phyloP scores from a whole-genome alignment of 2,113 vertebrate genomes.

The Triplophysa rosa region DNA sequence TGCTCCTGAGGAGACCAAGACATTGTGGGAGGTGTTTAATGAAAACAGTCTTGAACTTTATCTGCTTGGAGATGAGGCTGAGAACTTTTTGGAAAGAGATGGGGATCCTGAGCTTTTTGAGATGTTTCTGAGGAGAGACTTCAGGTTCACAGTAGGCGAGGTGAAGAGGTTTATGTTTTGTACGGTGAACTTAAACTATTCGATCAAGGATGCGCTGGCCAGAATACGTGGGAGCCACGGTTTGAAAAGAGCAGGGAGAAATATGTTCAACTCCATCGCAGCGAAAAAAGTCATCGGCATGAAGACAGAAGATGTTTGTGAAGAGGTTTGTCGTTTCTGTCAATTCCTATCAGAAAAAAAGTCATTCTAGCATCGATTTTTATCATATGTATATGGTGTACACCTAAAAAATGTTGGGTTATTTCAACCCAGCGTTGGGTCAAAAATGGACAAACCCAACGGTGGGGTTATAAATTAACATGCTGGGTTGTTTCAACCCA shows the following conservation, averaged over 20 bases:
- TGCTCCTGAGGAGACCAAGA: slow-evolving; percentile 37
- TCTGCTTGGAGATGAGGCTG: slow-evolving; percentile 69
- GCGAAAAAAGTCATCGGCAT: slow-evolving; percentile 70
- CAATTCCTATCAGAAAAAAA: background rate
- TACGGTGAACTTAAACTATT: slow-evolving; percentile 85
- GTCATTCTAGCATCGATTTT: background rate
- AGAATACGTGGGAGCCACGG: slow-evolving; percentile 71
- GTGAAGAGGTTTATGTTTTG: slow-evolving; percentile 65
- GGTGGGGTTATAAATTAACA: too few relatives aligned
- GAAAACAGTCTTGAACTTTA: slow-evolving; percentile 77
- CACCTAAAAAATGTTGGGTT: too few relatives aligned
- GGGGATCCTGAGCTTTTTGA: slow-evolving; percentile 87
- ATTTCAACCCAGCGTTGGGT: too few relatives aligned
- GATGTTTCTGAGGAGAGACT: slow-evolving; percentile 78
- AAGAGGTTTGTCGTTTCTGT: slow-evolving; percentile 67
- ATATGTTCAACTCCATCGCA: slow-evolving; percentile 62
- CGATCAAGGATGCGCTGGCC: slow-evolving; percentile 81
- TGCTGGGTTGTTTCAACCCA: too few relatives aligned
- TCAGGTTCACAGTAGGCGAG: slow-evolving; percentile 76
- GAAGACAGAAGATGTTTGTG: slow-evolving; percentile 72
- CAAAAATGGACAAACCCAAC: too few relatives aligned
- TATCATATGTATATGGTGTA: background rate
- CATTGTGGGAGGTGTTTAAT: slow-evolving; percentile 81
- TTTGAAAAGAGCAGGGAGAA: slow-evolving; percentile 64
- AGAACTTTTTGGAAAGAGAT: slow-evolving; percentile 81